A percentile compares a stretch with the other conserved stretches of the same genome.
phyloP scores from a whole-genome alignment of 2,797 vertebrate genomes.

The Microhierax caerulescens region DNA sequence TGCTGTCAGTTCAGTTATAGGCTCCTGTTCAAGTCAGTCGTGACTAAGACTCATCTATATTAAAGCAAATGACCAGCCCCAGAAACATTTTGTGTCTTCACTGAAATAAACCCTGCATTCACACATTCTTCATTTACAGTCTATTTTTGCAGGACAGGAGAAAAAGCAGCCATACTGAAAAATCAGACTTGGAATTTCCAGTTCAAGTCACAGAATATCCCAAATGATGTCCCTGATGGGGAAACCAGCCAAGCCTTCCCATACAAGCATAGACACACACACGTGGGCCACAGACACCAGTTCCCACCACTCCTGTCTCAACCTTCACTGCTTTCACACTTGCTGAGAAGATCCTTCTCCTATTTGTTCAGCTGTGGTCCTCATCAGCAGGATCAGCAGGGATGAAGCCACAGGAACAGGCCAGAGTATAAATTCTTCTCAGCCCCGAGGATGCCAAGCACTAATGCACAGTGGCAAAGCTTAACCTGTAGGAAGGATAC shows the following conservation, averaged over 20 bases:
- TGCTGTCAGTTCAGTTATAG: neutral
- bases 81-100: neutral
- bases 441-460: fast-evolving
- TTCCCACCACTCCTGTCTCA: neutral
- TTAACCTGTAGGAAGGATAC: neutral
- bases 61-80: neutral
- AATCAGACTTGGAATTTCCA: neutral
- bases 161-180: neutral
- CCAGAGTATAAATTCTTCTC: neutral
- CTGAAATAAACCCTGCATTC: neutral
- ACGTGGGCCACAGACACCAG: fast-evolving
- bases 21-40: neutral
- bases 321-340: neutral
- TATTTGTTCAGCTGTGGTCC: neutral
- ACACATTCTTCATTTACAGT: neutral
- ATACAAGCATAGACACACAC: fast-evolving
- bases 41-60: neutral
- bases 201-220: neutral
- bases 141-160: neutral
- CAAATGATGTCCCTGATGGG: neutral
- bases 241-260: neutral
- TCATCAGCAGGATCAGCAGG: neutral
- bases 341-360: neutral
- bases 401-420: neutral
- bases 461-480: neutral